These are phyloP conservation scores for Plecotus auritus DNA, from an alignment of 2,113 vertebrate genomes.

Conservation along the genomic window DNA sequence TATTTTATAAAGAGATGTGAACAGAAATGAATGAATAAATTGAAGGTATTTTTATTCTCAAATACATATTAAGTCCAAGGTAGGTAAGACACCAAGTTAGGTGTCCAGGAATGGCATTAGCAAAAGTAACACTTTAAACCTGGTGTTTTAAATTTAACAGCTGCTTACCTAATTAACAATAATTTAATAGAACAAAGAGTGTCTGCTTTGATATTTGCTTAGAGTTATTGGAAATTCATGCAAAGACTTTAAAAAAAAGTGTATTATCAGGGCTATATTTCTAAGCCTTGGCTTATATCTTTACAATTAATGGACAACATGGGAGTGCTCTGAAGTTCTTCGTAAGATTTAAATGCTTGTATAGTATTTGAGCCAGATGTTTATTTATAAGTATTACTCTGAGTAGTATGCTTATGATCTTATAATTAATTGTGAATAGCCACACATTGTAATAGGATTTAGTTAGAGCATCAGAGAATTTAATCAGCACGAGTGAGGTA, in stretches of 20 bases:
- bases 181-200: not conserved
- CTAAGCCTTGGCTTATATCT: not conserved
- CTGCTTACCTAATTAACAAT: not conserved
- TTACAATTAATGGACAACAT: not conserved
- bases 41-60: not conserved
- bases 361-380: not conserved
- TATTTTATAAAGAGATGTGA: not conserved
- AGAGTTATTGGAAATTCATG: conserved; percentile 40
- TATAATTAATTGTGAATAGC: not conserved
- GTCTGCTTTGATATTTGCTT: conserved; percentile 12
- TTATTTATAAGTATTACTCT: not conserved
- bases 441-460: not conserved
- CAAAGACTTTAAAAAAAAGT: not conserved
- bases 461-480: not conserved
- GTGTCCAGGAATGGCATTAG: not conserved
- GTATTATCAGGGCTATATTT: not conserved
- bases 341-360: not conserved
- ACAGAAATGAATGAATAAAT: not conserved
- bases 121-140: conserved; percentile 15
- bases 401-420: not conserved
- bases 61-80: not conserved
- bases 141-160: conserved; percentile 28
- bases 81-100: not conserved
- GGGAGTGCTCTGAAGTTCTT: not conserved
- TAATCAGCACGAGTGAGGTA: not conserved